Evolutionary conservation across 2,113 vertebrate species (phyloP).

Genomic region (Piaya cayana): DNA sequence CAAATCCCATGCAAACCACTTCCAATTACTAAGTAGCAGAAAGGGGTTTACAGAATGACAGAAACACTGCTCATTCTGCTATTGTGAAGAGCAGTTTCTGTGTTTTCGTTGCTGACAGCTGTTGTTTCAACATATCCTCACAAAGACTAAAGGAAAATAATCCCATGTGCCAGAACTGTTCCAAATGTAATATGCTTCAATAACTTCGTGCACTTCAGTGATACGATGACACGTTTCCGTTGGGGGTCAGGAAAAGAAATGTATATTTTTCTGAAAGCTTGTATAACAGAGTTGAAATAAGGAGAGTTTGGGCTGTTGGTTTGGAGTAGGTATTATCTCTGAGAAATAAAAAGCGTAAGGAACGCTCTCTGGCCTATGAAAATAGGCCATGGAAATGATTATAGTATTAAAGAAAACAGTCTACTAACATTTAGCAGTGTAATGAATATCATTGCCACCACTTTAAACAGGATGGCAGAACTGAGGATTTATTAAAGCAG

Average conservation of each 20-base stretch:
- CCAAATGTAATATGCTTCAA: not conserved
- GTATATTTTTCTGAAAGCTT: not conserved
- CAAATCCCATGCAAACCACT: not conserved
- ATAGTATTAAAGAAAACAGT: not conserved
- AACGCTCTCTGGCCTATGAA: not conserved
- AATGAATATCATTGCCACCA: not conserved
- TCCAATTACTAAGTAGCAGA: not conserved
- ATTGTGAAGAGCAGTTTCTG: not conserved
- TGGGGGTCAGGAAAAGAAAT: not conserved
- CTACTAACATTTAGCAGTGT: not conserved
- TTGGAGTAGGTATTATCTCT: not conserved
- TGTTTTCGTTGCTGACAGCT: not conserved
- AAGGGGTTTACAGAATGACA: not conserved
- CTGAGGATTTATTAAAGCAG: not conserved
- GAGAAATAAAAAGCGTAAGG: constrained; percentile 17
- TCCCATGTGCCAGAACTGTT: not conserved
- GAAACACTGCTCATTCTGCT: not conserved
- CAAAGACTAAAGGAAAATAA: not conserved
- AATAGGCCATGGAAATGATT: not conserved
- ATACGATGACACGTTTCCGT: not conserved
- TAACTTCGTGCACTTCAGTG: not conserved
- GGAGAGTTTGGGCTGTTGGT: not conserved
- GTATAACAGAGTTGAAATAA: not conserved
- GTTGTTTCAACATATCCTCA: not conserved
- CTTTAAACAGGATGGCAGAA: not conserved